Percentiles rank a stretch among this genome's conserved stretches.
Evolutionary conservation across 2,113 vertebrate species (phyloP).

Genomic region (Eudyptes chrysolophus): DNA sequence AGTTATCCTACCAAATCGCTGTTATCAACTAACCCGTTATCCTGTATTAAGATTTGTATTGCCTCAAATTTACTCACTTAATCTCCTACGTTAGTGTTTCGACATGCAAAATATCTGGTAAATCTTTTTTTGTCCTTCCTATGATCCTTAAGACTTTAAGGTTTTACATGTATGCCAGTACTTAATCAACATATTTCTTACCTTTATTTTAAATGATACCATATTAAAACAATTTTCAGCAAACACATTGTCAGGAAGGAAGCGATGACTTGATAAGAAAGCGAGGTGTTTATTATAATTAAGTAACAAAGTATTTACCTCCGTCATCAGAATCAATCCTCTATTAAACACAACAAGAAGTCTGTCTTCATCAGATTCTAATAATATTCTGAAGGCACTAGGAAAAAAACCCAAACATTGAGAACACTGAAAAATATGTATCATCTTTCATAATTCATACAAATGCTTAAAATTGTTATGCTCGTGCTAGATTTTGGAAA

Average conservation of each 20-base stretch:
- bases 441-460: background rate
- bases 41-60: background rate
- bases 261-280: background rate
- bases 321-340: slow-evolving; percentile 98
- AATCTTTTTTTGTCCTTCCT: background rate
- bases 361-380: slow-evolving; percentile 98
- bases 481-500: background rate
- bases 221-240: background rate
- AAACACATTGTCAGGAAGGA: background rate
- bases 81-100: background rate
- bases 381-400: slow-evolving; percentile 98
- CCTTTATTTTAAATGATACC: background rate
- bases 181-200: background rate
- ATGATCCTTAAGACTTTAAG: background rate
- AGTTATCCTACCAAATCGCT: background rate
- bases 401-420: slow-evolving; percentile 29
- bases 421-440: background rate
- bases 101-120: background rate
- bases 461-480: background rate
- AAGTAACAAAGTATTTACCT: slow-evolving; percentile 77
- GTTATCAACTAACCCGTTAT: background rate
- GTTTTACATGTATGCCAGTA: background rate
- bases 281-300: background rate
- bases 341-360: slow-evolving; percentile 97
- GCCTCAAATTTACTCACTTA: background rate